phyloP scores from a whole-genome alignment of 2,113 vertebrate species.

The Neolamprologus longior region DNA sequence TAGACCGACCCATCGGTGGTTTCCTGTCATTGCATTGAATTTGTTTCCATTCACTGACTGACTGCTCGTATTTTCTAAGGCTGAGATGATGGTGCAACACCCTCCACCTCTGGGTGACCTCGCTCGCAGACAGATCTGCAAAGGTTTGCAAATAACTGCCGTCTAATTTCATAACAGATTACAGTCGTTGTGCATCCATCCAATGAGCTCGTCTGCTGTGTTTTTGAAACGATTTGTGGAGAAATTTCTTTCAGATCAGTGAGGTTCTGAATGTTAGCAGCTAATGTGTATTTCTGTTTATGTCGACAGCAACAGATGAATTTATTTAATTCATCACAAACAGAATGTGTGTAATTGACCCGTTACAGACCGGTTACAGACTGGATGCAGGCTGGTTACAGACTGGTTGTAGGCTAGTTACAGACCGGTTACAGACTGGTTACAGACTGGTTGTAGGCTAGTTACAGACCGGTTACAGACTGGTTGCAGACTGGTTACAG shows the following conservation, averaged over 20 bases:
- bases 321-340: not conserved
- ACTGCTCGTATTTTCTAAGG: not conserved
- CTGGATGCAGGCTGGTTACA: fast-evolving
- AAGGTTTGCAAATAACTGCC: not conserved
- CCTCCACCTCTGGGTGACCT: not conserved
- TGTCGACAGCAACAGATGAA: not conserved
- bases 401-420: fast-evolving
- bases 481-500: fast-evolving
- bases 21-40: not conserved
- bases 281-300: not conserved
- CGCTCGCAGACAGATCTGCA: not conserved
- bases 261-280: not conserved
- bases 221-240: not conserved
- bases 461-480: fast-evolving
- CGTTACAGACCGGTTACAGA: fast-evolving
- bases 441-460: fast-evolving
- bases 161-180: not conserved
- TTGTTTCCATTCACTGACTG: not conserved
- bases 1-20: not conserved
- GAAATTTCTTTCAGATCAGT: not conserved
- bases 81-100: too few relatives aligned
- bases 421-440: fast-evolving
- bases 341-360: not conserved
- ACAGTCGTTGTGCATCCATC: not conserved
- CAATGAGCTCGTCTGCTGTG: not conserved